phyloP scores from a whole-genome alignment of 2,888 invertebrate genomes.

The Sarcophaga subvicina region DNA sequence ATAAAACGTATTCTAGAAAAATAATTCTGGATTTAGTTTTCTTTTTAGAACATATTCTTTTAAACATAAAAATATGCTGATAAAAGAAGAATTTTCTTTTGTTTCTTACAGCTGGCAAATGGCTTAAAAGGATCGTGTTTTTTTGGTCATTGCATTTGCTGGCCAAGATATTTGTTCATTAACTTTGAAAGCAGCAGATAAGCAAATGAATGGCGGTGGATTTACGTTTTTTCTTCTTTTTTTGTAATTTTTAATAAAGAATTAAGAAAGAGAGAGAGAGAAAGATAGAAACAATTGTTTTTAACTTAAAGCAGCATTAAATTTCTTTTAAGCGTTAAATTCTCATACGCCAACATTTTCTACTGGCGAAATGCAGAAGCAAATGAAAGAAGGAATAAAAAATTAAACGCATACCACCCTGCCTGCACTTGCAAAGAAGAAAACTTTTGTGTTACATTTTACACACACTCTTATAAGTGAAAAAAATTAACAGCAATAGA shows the following conservation, averaged over 20 bases:
- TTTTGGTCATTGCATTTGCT: conserved; percentile 3
- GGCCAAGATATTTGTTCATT: conserved; percentile 26
- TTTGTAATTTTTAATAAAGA: conserved; percentile 1
- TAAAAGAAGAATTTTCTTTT: not conserved
- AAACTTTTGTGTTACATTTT: conserved; percentile 13
- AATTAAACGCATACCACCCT: not conserved
- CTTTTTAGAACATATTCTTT: conserved; percentile 9
- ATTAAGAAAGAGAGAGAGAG: not conserved
- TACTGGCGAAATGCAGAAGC: no score
- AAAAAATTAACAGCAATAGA: conserved; percentile 9
- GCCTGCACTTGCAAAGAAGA: conserved; percentile 1
- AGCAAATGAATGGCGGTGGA: not conserved
- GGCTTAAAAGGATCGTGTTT: conserved; percentile 3
- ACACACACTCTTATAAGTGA: not conserved
- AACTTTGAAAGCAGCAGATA: conserved; percentile 42
- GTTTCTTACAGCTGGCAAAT: not conserved
- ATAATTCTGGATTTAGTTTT: not conserved
- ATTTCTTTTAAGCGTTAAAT: conserved; percentile 32
- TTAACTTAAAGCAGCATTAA: conserved; percentile 44
- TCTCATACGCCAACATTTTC: not conserved
- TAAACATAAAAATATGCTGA: not conserved
- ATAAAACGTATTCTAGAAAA: not conserved
- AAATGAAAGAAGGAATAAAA: no score
- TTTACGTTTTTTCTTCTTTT: conserved; percentile 8
- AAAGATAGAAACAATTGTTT: conserved; percentile 5